Base-by-base conservation (phyloP, 2,113 vertebrate genomes). In the Oenanthe oenanthe region DNA sequence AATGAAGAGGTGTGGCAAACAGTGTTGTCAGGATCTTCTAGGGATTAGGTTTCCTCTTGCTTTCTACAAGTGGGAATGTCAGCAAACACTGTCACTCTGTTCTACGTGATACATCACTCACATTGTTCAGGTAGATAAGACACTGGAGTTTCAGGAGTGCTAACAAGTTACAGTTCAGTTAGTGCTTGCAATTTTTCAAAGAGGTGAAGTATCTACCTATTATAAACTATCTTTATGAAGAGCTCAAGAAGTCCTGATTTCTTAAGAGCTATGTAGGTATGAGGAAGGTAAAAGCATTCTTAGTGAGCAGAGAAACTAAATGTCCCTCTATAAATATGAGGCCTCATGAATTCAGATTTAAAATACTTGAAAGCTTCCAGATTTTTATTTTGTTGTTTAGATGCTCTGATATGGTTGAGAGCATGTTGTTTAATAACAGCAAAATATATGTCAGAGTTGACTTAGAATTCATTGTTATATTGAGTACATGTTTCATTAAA, bases 41-140 rank as follows among this genome's bases (percentile, higher is more conserved):
- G 83, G 88, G 82, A 67, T 96, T 80, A 88, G 71, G 61, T 88
- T 96, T 91, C 89, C 65, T 88, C 92, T 89, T 94, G 83, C 61
- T 96, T 92, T 93, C 80, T 94, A 43, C 77, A 83, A 77, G 83
- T 20, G 40, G 26, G 62, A 85, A 76, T 83, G 71, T 85, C 88
- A 91, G 78, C 87, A 95, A 96, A 96, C 82, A 71, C 88, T 95
- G 67, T 86, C 75, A 71, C 67, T 85, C 54, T 58, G 42, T 70
- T 83, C 48, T 57, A 38, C 13, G 3, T 25, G 73, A 80, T 56
- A 16, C 36, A 86, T 85, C 72, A 60, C 63, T 92, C 51, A 17
- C 31, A 7, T 24, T 84, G 40, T 67, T 92, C 76, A 48, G 72
- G 20, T 9, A 77, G 75, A 31, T 43, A 48, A 88, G 72, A 54